phyloP scores from a whole-genome alignment of 2,113 vertebrate species.

The Cyphomyrus discorhynchus region DNA sequence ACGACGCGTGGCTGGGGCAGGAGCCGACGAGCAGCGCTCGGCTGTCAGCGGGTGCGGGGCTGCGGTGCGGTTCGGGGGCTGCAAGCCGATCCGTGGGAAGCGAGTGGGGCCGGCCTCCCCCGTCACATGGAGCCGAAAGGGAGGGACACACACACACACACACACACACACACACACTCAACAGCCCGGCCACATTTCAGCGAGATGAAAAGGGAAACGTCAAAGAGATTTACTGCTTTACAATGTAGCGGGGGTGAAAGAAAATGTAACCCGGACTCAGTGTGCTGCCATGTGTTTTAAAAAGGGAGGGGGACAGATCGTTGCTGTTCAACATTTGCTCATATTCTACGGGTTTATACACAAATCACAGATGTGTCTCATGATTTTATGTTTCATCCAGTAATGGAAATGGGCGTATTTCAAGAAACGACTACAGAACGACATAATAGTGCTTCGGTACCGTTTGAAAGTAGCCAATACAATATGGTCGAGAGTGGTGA shows the following conservation, averaged over 20 bases:
- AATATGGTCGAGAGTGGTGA: background rate
- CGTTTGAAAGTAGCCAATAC: background rate
- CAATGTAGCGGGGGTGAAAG: background rate
- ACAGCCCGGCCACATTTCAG: slow-evolving; percentile 7
- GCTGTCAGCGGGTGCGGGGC: background rate
- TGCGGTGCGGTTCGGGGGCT: slow-evolving; percentile 9
- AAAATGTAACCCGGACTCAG: background rate
- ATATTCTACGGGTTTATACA: background rate
- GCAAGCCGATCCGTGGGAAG: slow-evolving; percentile 43
- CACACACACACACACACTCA: slow-evolving; percentile 9
- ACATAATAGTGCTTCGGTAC: background rate
- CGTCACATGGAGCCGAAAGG: slow-evolving; percentile 37
- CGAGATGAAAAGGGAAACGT: background rate
- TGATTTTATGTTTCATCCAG: background rate
- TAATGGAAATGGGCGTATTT: background rate
- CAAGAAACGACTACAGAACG: background rate
- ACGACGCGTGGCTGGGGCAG: background rate
- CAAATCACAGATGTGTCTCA: background rate
- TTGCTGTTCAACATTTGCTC: background rate
- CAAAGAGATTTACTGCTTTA: slow-evolving; percentile 19
- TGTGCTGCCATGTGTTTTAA: background rate
- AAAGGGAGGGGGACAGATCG: background rate
- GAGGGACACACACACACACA: slow-evolving; percentile 15
- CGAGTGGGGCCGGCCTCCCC: slow-evolving; percentile 31
- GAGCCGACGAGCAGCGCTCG: background rate